Conservation (phyloP, 1,140 invertebrate genomes). For the Lepidurus packardi region DNA sequence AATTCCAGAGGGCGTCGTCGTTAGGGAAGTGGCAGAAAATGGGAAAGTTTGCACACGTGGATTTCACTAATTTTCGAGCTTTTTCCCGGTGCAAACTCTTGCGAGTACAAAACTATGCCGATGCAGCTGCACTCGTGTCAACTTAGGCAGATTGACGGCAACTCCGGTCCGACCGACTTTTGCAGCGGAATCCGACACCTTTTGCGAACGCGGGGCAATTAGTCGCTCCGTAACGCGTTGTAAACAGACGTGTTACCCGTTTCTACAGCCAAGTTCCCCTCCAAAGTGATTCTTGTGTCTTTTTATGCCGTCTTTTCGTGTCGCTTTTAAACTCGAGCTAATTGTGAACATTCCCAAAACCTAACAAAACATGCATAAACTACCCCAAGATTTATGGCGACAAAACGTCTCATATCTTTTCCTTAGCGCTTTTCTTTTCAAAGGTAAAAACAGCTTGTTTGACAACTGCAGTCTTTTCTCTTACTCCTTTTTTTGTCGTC, state of each 20-base stretch:
- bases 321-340: not conserved
- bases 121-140: slow-evolving; percentile 6
- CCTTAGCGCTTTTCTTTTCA: not conserved
- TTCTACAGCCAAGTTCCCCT: not conserved
- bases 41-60: not conserved
- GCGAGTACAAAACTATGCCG: not conserved
- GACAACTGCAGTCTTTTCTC: no score
- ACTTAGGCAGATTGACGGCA: not conserved
- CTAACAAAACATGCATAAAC: not conserved
- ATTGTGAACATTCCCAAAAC: not conserved
- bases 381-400: not conserved
- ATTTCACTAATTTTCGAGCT: not conserved
- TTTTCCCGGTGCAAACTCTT: not conserved
- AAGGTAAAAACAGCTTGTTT: not conserved
- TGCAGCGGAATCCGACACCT: not conserved
- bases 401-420: not conserved
- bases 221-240: not conserved
- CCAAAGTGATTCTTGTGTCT: not conserved
- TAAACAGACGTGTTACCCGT: not conserved
- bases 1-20: not conserved
- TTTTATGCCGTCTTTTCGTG: not conserved
- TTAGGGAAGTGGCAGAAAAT: not conserved
- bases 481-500: no score
- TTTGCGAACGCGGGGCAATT: not conserved
- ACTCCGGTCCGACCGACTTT: not conserved